These are phyloP conservation scores for Aplochiton taeniatus DNA, from an alignment of 2,797 vertebrate genomes.

Conservation along the genomic window DNA sequence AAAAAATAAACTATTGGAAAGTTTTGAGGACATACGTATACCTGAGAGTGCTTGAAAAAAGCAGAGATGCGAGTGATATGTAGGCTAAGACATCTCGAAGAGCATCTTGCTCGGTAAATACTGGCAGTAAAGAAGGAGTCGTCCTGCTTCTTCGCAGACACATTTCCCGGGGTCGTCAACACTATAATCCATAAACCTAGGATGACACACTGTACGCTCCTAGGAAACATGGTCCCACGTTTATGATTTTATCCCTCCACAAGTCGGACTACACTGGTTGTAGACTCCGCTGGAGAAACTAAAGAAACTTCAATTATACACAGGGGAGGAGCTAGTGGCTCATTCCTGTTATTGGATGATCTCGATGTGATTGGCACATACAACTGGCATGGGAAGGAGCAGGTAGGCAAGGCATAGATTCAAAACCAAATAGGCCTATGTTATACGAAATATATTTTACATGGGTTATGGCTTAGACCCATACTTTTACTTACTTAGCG, in stretches of 20 bases:
- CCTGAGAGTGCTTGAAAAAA: constrained; percentile 91
- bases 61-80: constrained; percentile 97
- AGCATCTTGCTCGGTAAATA: constrained; percentile 87
- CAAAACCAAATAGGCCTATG: too few relatives aligned
- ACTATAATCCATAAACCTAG: constrained; percentile 84
- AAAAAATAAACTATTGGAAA: neutral
- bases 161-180: constrained; percentile 68
- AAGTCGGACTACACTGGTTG: constrained; percentile 66
- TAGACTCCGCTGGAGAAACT: constrained; percentile 72
- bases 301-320: constrained; percentile 80
- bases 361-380: constrained; percentile 60
- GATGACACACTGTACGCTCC: constrained; percentile 69
- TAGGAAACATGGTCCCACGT: constrained; percentile 75
- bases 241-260: constrained; percentile 50
- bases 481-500: too few relatives aligned
- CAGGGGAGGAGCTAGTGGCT: constrained; percentile 71
- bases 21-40: constrained; percentile 53
- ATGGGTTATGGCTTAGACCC: too few relatives aligned
- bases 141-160: constrained; percentile 80
- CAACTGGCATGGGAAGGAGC: constrained; percentile 50
- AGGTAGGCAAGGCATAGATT: constrained; percentile 59
- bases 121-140: constrained; percentile 83
- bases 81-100: constrained; percentile 92
- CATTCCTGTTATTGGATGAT: constrained; percentile 73
- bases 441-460: too few relatives aligned